Conservation (phyloP, 2,797 vertebrate genomes). For the Myotis findleyi region DNA sequence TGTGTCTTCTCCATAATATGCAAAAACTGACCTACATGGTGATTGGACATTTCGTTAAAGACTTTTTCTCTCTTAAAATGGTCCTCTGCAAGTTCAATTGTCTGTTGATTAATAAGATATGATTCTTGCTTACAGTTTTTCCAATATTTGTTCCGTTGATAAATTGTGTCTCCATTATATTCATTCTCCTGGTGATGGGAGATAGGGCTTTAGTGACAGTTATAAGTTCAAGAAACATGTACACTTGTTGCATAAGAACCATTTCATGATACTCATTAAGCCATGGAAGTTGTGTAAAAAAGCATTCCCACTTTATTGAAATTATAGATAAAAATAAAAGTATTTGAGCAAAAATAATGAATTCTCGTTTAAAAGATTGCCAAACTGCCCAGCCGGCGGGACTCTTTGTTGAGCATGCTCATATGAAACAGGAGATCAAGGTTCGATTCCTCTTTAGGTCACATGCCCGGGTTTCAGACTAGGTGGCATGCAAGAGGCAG, state of each 20-base stretch:
- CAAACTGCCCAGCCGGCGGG: accelerated
- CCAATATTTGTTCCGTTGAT: not conserved
- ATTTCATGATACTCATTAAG: not conserved
- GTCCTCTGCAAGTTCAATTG: not conserved
- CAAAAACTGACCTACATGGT: not conserved
- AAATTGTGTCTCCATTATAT: not conserved
- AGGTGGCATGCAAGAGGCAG: too few relatives aligned
- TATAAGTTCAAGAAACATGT: not conserved
- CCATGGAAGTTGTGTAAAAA: too few relatives aligned
- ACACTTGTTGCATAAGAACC: not conserved
- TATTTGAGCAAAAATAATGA: too few relatives aligned
- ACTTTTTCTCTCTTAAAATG: not conserved
- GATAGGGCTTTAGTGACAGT: not conserved
- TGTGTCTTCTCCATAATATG: not conserved
- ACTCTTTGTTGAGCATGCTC: too few relatives aligned
- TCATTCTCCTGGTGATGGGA: not conserved
- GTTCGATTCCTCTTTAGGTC: too few relatives aligned
- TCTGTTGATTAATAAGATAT: not conserved
- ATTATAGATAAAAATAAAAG: too few relatives aligned
- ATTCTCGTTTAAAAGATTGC: too few relatives aligned
- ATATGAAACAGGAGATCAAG: too few relatives aligned
- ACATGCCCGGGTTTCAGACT: too few relatives aligned
- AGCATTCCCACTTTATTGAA: too few relatives aligned
- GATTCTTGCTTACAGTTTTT: not conserved
- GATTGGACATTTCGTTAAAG: not conserved